Evolutionary conservation across 2,888 invertebrate species (phyloP).

Genomic region (Corythucha ciliata): DNA sequence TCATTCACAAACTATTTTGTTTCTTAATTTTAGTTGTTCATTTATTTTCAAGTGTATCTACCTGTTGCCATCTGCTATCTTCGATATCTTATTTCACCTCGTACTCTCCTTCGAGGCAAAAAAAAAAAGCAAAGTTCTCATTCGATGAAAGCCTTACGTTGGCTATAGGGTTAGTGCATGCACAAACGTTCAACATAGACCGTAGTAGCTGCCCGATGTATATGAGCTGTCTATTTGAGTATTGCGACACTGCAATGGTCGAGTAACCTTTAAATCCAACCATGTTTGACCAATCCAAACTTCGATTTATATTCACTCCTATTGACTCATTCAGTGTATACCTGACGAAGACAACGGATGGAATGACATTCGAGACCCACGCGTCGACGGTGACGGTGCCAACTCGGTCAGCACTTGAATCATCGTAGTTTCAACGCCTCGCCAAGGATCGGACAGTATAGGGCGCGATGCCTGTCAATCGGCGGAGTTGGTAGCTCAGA

Average conservation of each 20-base stretch:
- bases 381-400: conserved; percentile 44
- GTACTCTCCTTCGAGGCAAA: too few relatives aligned
- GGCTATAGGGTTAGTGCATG: too few relatives aligned
- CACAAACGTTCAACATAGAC: conserved; percentile 42
- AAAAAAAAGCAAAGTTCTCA: too few relatives aligned
- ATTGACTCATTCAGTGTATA: conserved; percentile 5
- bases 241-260: conserved; percentile 43
- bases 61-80: too few relatives aligned
- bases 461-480: conserved; percentile 38
- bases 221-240: conserved; percentile 46
- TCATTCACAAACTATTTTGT: too few relatives aligned
- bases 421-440: conserved; percentile 47
- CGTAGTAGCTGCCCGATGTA: conserved; percentile 47
- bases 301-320: too few relatives aligned
- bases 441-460: conserved; percentile 29
- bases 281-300: too few relatives aligned
- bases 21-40: too few relatives aligned
- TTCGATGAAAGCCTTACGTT: too few relatives aligned
- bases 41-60: too few relatives aligned
- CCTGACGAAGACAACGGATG: conserved; percentile 27
- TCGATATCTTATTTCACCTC: too few relatives aligned
- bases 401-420: conserved; percentile 47
- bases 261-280: conserved; percentile 35
- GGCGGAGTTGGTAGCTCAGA: conserved; percentile 40
- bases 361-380: conserved; percentile 34